Evolutionary conservation across 2,113 vertebrate species (phyloP).

Genomic region (Mastomys natalensis): DNA sequence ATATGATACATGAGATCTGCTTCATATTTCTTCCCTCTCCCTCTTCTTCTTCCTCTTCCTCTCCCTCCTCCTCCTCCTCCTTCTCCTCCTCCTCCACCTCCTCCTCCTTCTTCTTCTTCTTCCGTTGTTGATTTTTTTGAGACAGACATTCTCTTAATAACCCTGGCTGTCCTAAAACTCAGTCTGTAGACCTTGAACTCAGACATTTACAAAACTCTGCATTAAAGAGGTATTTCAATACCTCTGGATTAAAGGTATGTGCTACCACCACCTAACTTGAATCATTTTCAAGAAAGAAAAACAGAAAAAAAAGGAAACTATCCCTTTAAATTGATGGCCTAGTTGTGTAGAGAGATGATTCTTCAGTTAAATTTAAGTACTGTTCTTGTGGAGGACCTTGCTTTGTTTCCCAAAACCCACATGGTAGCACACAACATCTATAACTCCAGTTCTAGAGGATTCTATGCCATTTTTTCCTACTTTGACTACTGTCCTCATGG

Average conservation of each 20-base stretch:
- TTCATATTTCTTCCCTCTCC: neutral
- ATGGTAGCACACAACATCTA: neutral
- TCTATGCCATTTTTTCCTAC: neutral
- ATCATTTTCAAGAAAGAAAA: neutral
- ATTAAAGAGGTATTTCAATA: too few species aligned
- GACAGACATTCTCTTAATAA: neutral
- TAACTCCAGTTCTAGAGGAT: too few species aligned
- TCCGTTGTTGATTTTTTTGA: neutral
- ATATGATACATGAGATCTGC: neutral
- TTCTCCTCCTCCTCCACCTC: too few species aligned
- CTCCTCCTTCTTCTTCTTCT: accelerated
- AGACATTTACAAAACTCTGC: neutral
- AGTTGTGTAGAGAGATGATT: neutral
- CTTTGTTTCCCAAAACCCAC: neutral
- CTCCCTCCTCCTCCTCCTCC: accelerated
- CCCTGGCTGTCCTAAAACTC: neutral
- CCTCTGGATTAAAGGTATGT: neutral
- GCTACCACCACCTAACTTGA: neutral
- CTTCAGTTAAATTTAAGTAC: neutral
- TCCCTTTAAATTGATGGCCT: neutral
- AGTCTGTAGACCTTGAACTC: neutral
- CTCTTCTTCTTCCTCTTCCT: too few species aligned
- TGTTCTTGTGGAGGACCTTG: too few species aligned
- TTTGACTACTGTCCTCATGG: neutral
- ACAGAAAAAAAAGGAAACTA: neutral